phyloP scores from a whole-genome alignment of 2,888 invertebrate genomes.

The Mythimna albipuncta region DNA sequence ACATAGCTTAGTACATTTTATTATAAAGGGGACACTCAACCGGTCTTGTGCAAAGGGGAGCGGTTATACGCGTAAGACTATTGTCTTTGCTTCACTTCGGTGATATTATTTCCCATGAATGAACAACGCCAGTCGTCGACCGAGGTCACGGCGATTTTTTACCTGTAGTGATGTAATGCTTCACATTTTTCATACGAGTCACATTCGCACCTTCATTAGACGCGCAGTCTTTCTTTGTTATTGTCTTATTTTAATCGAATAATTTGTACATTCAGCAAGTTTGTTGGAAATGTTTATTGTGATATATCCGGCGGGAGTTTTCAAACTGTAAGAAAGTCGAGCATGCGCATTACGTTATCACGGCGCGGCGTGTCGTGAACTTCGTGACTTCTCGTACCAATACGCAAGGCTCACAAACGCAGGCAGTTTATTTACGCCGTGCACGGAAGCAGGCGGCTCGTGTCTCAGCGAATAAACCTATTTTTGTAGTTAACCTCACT shows the following conservation, averaged over 20 bases:
- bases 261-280: conserved; percentile 33
- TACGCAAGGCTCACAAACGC: conserved; percentile 67
- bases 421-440: conserved; percentile 83
- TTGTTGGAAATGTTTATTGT: conserved; percentile 17
- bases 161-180: conserved; percentile 84
- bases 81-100: conserved; percentile 80
- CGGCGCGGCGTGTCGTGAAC: conserved; percentile 63
- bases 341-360: conserved; percentile 76
- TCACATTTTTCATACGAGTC: conserved; percentile 72
- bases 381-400: conserved; percentile 64
- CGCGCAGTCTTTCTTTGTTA: conserved; percentile 23
- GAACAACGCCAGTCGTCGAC: conserved; percentile 74
- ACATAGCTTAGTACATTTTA: background rate
- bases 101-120: conserved; percentile 85
- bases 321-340: conserved; percentile 66
- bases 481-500: conserved; percentile 87
- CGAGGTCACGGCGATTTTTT: conserved; percentile 87
- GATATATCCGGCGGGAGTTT: conserved; percentile 69
- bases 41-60: conserved; percentile 56
- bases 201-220: conserved; percentile 67
- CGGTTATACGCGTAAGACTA: conserved; percentile 65
- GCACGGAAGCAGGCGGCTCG: conserved; percentile 72
- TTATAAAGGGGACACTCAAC: conserved; percentile 28
- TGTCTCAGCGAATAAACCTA: conserved; percentile 73
- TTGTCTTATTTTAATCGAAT: conserved; percentile 28